phyloP scores from a whole-genome alignment of 1,140 invertebrate species.

The Cherax quadricarinatus region DNA sequence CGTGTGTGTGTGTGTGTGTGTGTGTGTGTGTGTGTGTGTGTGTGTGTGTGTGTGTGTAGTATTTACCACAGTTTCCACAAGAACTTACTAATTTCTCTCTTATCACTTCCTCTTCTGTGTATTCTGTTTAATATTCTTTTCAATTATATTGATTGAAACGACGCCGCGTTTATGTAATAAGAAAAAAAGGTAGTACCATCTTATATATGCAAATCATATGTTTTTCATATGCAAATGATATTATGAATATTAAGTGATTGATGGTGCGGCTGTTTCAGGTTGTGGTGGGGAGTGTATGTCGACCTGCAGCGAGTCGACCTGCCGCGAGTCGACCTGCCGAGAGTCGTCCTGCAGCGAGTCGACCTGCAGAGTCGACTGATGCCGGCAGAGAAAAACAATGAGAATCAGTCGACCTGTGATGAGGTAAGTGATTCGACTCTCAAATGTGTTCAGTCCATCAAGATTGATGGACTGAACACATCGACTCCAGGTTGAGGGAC shows the following conservation, averaged over 20 bases:
- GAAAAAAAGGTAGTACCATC: neutral
- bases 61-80: too few relatives aligned
- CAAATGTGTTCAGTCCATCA: too few relatives aligned
- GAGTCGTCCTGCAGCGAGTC: neutral
- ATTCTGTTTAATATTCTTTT: neutral
- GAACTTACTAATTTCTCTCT: too few relatives aligned
- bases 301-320: neutral
- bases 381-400: too few relatives aligned
- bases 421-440: too few relatives aligned
- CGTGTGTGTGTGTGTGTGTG: too few relatives aligned
- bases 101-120: neutral
- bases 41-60: too few relatives aligned
- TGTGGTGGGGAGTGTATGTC: neutral
- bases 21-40: too few relatives aligned
- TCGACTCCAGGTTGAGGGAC: too few relatives aligned
- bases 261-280: neutral
- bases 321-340: too few relatives aligned
- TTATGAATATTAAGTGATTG: slow-evolving; percentile 6
- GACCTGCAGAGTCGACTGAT: neutral
- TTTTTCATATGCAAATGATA: slow-evolving; percentile 6
- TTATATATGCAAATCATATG: neutral
- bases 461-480: too few relatives aligned
- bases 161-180: neutral
- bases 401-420: too few relatives aligned
- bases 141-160: neutral